Percentiles rank a stretch among this genome's conserved stretches.
Conservation (phyloP, 2,113 vertebrate genomes). For the Vulpes lagopus region DNA sequence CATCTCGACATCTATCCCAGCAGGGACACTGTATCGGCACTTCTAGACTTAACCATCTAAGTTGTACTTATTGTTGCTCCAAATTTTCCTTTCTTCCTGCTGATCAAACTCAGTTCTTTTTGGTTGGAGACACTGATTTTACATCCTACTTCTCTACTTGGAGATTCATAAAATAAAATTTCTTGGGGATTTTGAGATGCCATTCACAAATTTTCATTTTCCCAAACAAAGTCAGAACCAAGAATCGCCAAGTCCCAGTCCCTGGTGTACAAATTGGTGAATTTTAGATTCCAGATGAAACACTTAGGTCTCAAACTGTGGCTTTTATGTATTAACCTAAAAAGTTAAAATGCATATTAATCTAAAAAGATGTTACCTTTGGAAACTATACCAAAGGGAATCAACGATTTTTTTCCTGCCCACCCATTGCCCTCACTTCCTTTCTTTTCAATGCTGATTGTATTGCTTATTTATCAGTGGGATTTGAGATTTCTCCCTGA, state of each 20-base stretch:
- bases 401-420: not conserved
- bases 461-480: not conserved
- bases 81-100: not conserved
- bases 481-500: not conserved
- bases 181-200: not conserved
- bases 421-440: not conserved
- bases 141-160: not conserved
- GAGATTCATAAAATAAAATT: not conserved
- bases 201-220: not conserved
- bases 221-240: not conserved
- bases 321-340: not conserved
- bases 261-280: not conserved
- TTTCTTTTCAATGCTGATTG: not conserved
- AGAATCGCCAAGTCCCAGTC: not conserved
- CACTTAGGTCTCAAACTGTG: not conserved
- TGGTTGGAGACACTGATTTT: not conserved
- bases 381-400: not conserved
- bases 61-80: not conserved
- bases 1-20: not conserved
- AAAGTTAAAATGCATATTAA: conserved; percentile 40
- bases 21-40: not conserved
- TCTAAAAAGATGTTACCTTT: not conserved
- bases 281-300: conserved; percentile 13
- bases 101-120: not conserved
- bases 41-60: not conserved